Percentiles rank a stretch among this genome's conserved stretches.
Conservation (phyloP, 2,113 vertebrate species). For the Bombycilla garrulus region DNA sequence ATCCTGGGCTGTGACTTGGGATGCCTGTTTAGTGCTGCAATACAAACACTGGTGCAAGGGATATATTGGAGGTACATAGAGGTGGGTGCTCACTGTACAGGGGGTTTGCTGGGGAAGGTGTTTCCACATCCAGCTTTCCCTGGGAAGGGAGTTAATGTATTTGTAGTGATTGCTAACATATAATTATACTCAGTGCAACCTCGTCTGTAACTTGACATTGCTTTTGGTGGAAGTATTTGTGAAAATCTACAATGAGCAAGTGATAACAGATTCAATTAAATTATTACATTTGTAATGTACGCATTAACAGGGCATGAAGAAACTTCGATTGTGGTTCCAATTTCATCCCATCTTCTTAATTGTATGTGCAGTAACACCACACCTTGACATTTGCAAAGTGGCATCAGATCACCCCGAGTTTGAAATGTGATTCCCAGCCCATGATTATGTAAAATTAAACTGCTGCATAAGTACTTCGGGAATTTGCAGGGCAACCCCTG, state of each 20-base stretch:
- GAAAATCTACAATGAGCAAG: background rate
- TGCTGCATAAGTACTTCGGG: constrained; percentile 9
- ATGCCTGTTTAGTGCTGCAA: background rate
- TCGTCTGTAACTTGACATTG: background rate
- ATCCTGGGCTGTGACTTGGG: background rate
- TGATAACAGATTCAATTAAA: constrained; percentile 43
- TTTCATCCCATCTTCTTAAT: constrained; percentile 79
- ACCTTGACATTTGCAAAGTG: constrained; percentile 62
- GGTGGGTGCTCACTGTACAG: background rate
- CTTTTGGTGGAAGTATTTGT: background rate
- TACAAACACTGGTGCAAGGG: background rate
- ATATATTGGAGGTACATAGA: accelerated
- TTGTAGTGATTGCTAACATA: background rate
- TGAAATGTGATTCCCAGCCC: constrained; percentile 74
- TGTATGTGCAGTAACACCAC: constrained; percentile 76
- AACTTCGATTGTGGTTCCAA: constrained; percentile 62
- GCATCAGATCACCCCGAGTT: constrained; percentile 68
- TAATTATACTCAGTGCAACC: background rate
- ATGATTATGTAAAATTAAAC: constrained; percentile 69
- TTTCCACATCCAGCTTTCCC: background rate
- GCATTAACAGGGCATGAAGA: constrained; percentile 61
- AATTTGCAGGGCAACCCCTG: constrained; percentile 10
- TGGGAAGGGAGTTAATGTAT: background rate
- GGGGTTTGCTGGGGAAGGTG: background rate
- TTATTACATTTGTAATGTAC: constrained; percentile 55